Base-by-base conservation (phyloP, 92 coral and sea anemone species). In the Epizoanthus ramosus region DNA sequence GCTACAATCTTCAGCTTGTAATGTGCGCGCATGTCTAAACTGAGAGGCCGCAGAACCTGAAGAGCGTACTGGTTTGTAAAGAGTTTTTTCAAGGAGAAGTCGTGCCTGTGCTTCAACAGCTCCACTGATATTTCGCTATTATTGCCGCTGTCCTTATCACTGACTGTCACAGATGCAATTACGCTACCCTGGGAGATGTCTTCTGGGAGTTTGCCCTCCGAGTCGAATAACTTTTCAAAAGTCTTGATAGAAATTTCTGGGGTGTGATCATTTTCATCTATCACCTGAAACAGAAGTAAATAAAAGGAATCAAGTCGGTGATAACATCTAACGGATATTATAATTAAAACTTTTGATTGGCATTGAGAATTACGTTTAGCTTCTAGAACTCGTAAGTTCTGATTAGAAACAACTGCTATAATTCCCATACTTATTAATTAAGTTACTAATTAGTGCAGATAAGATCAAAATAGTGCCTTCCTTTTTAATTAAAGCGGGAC, bases 231-330 rank as follows among this genome's bases (percentile, higher is more conserved):
- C 4, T 50, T 50, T 4, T 79, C 72, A 4, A 73, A 67, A 15
- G 86, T 74, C 31, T 72, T 23, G 19, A 83, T 81, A 23, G 83
- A 70, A 18, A 97, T 94, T 57, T 76, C 77, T 12, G 99, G 99
- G 13, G 79, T 50, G 86, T 97, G 90, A 79, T 97, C 99, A 77
- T 97, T 97, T 84, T 94, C 93, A 88, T 97, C 99, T 15, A 87
- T 73, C 5, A 97, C 91, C 98, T 94, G 35, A 57, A 87, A 71
- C 15, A 6, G 50, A 71, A 68, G 39, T 61, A 17, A 73, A 43
- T 16, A 21, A 57, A 9, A 5, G 23, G 68, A 60, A 17, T 61
- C 23, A 77, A 59, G 63, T 39, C 43, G 21, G 6, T n/a, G 82
- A 77, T 61, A 61, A 61, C 21, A 77, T 60, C 71, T 77, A 59